Conservation (phyloP, 2,797 vertebrate genomes). For the Gallirallus australis region DNA sequence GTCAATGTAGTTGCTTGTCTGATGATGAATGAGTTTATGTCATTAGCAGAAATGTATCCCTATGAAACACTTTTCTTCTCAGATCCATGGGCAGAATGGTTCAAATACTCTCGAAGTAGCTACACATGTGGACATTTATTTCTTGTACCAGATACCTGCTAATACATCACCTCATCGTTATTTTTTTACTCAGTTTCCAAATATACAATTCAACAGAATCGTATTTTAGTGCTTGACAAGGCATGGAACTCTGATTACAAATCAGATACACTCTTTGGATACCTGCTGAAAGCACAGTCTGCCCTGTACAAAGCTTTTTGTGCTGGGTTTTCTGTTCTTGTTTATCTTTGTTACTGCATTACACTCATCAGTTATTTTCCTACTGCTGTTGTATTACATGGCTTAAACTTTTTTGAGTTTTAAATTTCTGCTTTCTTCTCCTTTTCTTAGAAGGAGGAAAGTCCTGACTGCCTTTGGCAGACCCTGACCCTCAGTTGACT, state of each 20-base stretch:
- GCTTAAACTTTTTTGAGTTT: background rate
- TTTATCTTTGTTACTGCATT: background rate
- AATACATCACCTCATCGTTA: background rate
- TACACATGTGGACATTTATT: background rate
- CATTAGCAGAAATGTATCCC: background rate
- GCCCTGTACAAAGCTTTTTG: background rate
- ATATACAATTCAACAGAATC: background rate
- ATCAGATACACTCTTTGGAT: background rate
- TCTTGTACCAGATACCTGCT: background rate
- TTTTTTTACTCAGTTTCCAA: background rate
- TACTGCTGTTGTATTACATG: background rate
- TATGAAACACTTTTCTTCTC: background rate
- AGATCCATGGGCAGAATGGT: background rate
- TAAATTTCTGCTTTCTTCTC: background rate
- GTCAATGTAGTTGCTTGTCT: background rate
- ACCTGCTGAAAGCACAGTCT: background rate
- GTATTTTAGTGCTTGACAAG: constrained; percentile 4
- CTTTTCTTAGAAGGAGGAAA: background rate
- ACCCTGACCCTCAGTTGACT: background rate
- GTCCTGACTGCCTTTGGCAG: background rate
- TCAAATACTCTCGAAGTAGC: background rate
- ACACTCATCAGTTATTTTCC: background rate
- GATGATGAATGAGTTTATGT: background rate
- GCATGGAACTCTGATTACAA: background rate
- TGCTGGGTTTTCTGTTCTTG: background rate